Evolutionary conservation across 2,797 vertebrate species (phyloP).

Genomic region (Mormyrus hasselquistii): DNA sequence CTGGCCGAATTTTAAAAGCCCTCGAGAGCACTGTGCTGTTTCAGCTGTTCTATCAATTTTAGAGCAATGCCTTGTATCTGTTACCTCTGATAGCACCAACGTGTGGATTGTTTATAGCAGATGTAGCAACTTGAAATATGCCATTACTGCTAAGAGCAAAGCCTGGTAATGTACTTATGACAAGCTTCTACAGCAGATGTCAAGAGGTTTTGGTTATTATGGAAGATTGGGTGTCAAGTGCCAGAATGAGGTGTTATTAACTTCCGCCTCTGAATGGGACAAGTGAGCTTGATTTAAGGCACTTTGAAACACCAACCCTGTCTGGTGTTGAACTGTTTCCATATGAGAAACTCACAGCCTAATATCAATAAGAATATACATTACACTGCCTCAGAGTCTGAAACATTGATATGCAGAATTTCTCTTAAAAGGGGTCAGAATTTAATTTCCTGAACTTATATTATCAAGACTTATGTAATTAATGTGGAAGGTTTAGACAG

Average conservation of each 20-base stretch:
- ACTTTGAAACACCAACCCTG: not conserved
- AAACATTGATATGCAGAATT: not conserved
- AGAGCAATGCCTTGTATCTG: not conserved
- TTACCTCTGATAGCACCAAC: not conserved
- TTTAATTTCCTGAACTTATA: constrained; percentile 9
- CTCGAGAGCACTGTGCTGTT: not conserved
- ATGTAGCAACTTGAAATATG: not conserved
- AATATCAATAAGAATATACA: constrained; percentile 5
- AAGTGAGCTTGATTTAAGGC: not conserved
- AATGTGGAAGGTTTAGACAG: not conserved
- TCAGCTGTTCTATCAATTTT: not conserved
- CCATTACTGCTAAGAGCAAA: constrained; percentile 2
- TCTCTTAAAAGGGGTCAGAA: not conserved
- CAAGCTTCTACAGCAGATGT: constrained; percentile 8
- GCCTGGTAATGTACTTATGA: not conserved
- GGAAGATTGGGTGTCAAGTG: constrained; percentile 4
- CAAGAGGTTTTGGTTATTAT: not conserved
- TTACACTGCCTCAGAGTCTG: not conserved
- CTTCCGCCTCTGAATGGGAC: not conserved
- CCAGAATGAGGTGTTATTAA: constrained; percentile 18
- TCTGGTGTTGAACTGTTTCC: constrained; percentile 12
- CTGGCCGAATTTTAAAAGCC: not conserved
- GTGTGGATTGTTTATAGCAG: not conserved
- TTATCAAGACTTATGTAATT: constrained; percentile 5
- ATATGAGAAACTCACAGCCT: constrained; percentile 13